Percentiles rank a stretch among this genome's conserved stretches.
phyloP scores from a whole-genome alignment of 2,113 vertebrate genomes.

The Calypte anna region DNA sequence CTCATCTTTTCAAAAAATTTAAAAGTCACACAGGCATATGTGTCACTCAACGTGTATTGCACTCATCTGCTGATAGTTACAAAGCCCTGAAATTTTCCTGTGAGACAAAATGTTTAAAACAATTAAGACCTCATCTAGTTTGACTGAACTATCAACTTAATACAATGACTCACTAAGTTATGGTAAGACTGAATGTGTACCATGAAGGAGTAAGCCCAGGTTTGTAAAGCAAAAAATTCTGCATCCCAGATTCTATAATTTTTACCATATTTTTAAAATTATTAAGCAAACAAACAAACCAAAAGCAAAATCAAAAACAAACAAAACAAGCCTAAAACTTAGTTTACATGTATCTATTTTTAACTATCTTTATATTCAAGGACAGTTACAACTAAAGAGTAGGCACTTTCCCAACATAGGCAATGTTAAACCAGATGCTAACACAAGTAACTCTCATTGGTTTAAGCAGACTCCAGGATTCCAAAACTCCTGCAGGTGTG shows the following conservation, averaged over 20 bases:
- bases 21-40: slow-evolving; percentile 66
- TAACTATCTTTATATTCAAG: not conserved
- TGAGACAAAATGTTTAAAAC: slow-evolving; percentile 66
- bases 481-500: not conserved
- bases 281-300: not conserved
- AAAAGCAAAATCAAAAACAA: not conserved
- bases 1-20: slow-evolving; percentile 46
- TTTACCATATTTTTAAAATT: not conserved
- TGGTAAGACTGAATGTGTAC: not conserved
- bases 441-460: not conserved
- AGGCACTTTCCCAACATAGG: not conserved
- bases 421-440: not conserved
- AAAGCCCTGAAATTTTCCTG: slow-evolving; percentile 69
- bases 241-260: not conserved
- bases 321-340: not conserved
- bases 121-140: slow-evolving; percentile 68
- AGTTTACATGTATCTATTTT: not conserved
- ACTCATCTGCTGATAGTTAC: slow-evolving; percentile 57
- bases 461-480: not conserved
- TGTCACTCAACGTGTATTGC: slow-evolving; percentile 68
- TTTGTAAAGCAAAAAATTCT: not conserved
- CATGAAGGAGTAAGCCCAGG: not conserved
- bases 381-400: not conserved
- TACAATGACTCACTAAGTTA: slow-evolving; percentile 29
- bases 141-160: slow-evolving; percentile 72